Base-by-base conservation (phyloP, 2,888 invertebrate species). In the Oxyscelio sp. region DNA sequence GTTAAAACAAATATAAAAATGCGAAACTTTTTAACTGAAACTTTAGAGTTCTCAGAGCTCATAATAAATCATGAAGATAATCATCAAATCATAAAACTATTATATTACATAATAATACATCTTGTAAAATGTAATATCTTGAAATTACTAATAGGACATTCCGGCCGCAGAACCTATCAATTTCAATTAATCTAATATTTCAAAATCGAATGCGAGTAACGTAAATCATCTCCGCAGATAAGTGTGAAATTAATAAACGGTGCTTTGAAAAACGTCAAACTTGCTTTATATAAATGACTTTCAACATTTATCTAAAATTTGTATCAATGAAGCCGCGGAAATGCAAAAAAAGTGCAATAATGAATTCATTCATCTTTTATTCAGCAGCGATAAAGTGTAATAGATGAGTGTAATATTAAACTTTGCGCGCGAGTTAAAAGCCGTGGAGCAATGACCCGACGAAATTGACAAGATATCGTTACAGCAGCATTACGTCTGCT, bases 321-420 rank as follows among this genome's bases (percentile, higher is more conserved):
- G 80, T 68, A 74, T 74, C 80, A 81, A 61, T 74, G 68, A 61
- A 54, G 27, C 27, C 13, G 56, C 61, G 61, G 66, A 68, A 54
- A 61, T 48, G 54, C 81, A 61, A 81, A 74, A 68, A 74, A 81
- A 81, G 61, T 74, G 59, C 45, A 74, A 80, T 80, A 73, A 82
- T 68, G 68, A 82, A 82, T 82, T 82, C 75, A 82, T 82, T 82
- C 81, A 75, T 82, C 81, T 75, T 82, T 82, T 75, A 82, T 75
- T 75, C 68, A 70, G 58, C 52, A 27, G 61, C 73, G 78, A 78
- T 78, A 66, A 78, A 73, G 52, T 54, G 73, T 78, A 78, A 77
- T 71, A 77, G 74, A 66, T 63, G 79, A 50, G 58, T 58, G 77
- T 65, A 56, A 77, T 58, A 50, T 73, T 66, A 19, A 66, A 38